These are phyloP conservation scores for Keiferia lycopersicella DNA, from an alignment of 2,888 invertebrate genomes.

Conservation along the genomic window DNA sequence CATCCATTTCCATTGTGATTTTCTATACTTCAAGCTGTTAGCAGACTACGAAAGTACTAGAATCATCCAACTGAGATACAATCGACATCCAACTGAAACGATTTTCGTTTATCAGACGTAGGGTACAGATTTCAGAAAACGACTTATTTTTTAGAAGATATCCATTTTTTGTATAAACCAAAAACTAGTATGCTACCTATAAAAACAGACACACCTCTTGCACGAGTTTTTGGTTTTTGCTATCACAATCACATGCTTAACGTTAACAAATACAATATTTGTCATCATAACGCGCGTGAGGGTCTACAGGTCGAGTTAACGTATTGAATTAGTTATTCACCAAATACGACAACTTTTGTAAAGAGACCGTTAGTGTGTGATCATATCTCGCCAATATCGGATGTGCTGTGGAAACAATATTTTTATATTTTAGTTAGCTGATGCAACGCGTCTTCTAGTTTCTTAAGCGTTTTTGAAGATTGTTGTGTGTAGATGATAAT, in stretches of 20 bases:
- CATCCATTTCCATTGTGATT: too few relatives aligned
- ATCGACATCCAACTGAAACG: too few relatives aligned
- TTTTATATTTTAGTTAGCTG: neutral
- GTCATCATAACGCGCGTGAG: neutral
- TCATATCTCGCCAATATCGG: neutral
- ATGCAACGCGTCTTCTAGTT: neutral
- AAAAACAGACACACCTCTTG: neutral
- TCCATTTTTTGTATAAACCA: too few relatives aligned
- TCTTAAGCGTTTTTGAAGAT: neutral
- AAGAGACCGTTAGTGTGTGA: slow-evolving; percentile 2
- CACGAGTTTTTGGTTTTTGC: neutral
- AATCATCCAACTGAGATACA: too few relatives aligned
- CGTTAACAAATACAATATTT: neutral
- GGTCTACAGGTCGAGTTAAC: neutral
- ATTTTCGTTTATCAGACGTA: too few relatives aligned
- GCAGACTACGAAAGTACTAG: too few relatives aligned
- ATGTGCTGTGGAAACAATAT: neutral
- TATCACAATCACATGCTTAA: neutral
- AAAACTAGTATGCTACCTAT: too few relatives aligned
- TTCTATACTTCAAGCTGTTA: too few relatives aligned
- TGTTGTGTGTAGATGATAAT: neutral
- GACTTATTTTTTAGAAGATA: too few relatives aligned
- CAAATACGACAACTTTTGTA: neutral
- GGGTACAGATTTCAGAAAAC: too few relatives aligned
- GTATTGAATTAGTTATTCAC: slow-evolving; percentile 3